A percentile compares a stretch with the other conserved stretches of the same genome.
phyloP scores from a whole-genome alignment of 37 sponge, comb jelly and placozoan species.

The Theonella swinhoei region DNA sequence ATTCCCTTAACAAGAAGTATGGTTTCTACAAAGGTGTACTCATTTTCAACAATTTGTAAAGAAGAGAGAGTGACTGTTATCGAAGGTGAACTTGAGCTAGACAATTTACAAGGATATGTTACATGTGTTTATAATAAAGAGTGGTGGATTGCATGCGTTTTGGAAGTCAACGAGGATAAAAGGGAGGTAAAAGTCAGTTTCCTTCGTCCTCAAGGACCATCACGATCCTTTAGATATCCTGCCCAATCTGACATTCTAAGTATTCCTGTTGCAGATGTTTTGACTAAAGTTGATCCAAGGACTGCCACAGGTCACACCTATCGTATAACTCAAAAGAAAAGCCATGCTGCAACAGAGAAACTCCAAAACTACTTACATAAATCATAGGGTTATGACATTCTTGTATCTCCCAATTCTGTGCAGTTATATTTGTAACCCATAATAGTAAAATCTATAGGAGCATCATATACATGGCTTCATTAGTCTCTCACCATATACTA shows the following conservation, averaged over 20 bases:
- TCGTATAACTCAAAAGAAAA: neutral
- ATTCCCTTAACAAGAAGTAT: constrained; percentile 19
- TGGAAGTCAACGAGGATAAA: too few species aligned
- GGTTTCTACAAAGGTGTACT: neutral
- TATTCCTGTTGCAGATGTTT: neutral
- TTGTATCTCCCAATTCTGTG: too few species aligned
- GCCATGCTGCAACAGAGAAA: too few species aligned
- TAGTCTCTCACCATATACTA: too few species aligned
- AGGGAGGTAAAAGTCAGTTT: constrained; percentile 27
- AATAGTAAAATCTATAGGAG: too few species aligned
- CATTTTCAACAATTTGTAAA: constrained; percentile 23
- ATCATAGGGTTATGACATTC: too few species aligned
- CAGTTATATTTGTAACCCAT: too few species aligned
- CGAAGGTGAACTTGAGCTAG: constrained; percentile 18
- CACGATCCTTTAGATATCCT: constrained; percentile 42
- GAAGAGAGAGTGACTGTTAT: constrained; percentile 9
- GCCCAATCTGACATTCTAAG: constrained; percentile 8
- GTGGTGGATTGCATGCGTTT: constrained; percentile 24
- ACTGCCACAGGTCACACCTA: constrained; percentile 30
- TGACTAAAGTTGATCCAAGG: constrained; percentile 17
- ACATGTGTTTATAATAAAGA: constrained; percentile 21
- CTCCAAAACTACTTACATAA: too few species aligned
- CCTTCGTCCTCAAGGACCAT: constrained; percentile 31
- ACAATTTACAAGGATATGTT: constrained; percentile 12
- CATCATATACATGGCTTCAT: too few species aligned